Base-by-base conservation (phyloP, 2,797 vertebrate species). In the Discoglossus pictus region DNA sequence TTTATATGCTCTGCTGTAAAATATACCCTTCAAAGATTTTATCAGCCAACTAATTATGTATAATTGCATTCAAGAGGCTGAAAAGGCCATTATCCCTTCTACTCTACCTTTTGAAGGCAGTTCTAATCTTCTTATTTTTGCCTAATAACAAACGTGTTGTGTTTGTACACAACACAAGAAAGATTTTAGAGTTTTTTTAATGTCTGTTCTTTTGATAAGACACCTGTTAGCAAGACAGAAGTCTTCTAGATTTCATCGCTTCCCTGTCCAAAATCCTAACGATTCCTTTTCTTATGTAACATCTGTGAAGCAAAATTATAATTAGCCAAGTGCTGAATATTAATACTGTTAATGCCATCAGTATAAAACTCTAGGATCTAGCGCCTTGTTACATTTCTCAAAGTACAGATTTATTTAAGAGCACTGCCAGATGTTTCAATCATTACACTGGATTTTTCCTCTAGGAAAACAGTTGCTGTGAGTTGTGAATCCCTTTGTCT, bases 281-380 rank as follows among this genome's bases (percentile, higher is more conserved):
- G 38, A 34, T 75, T 75, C 23, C 58, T 56, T 76, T 75, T 76
- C 61, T 52, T 70, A 74, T 21, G 1, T 48, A 85, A 79, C 77
- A 85, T 77, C 74, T 86, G 73, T 73, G 67, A 74, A 75, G 35
- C 72, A 74, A 76, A 79, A 79, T 83, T 75, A 76, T 76, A 84
- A 77, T 80, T 82, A 80, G 65, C 24, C 60, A 75, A 48, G 0
- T 69, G 76, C 79, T 79, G 76, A 81, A 78, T 88, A 84, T 82
- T 83, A 86, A 80, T 83, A 75, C 69, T 72, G 70, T 63, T 80
- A 79, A 65, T 81, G 74, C 72, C 65, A 79, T 78, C 75, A 75
- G 74, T 72, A 73, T 48, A 76, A 76, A 40, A 15, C 77, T 71
- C 69, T 78, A 82, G 61, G 70, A 81, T 60, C 78, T 76, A 72